phyloP scores from a whole-genome alignment of 2,113 vertebrate genomes.

The Neogobius melanostomus region DNA sequence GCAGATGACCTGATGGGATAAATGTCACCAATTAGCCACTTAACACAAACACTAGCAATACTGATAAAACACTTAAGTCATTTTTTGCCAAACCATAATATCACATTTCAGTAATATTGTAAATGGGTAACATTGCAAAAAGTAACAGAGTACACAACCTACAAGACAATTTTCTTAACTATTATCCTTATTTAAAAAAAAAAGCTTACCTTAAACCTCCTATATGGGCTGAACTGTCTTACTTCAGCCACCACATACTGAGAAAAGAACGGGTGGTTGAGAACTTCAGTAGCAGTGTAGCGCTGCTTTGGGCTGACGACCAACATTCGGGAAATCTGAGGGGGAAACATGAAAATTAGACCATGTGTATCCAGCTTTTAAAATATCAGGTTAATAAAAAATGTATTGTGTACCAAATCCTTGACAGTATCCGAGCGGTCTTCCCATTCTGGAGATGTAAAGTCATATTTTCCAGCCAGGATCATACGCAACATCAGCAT shows the following conservation, averaged over 20 bases:
- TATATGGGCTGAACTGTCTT: slow-evolving; percentile 90
- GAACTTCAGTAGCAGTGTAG: slow-evolving; percentile 82
- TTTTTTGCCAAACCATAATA: background rate
- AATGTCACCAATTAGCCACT: background rate
- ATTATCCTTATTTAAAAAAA: too few species aligned
- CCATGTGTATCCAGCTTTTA: background rate
- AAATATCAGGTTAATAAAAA: background rate
- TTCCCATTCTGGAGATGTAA: slow-evolving; percentile 92
- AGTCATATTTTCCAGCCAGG: slow-evolving; percentile 87
- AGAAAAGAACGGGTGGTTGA: slow-evolving; percentile 95
- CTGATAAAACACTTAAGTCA: background rate
- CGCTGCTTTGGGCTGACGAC: slow-evolving; percentile 85
- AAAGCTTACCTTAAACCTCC: slow-evolving; percentile 87
- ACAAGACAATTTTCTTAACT: too few species aligned
- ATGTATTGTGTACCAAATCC: slow-evolving; percentile 81
- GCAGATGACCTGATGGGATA: slow-evolving; percentile 83
- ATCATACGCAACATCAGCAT: slow-evolving; percentile 98
- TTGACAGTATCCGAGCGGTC: slow-evolving; percentile 95
- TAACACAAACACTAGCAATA: too few species aligned
- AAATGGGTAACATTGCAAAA: too few species aligned
- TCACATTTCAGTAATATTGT: too few species aligned
- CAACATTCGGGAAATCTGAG: slow-evolving; percentile 89
- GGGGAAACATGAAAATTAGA: background rate
- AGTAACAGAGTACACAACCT: too few species aligned
- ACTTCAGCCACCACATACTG: slow-evolving; percentile 92